phyloP scores from a whole-genome alignment of 2,888 invertebrate genomes.

The Trichogramma dendrolimi region DNA sequence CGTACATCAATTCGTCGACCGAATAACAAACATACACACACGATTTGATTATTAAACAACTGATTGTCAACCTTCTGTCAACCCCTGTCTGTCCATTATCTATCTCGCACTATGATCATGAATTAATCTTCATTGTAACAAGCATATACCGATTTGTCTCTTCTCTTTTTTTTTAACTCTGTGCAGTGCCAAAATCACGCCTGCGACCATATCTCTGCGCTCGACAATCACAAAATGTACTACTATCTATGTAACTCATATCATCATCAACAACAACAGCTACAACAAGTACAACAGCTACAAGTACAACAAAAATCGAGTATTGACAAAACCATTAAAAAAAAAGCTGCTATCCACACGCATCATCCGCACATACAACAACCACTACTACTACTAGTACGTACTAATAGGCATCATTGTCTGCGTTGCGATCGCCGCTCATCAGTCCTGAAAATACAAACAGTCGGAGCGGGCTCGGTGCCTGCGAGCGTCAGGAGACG shows the following conservation, averaged over 20 bases:
- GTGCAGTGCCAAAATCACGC: conserved; percentile 28
- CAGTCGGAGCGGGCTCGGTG: no score
- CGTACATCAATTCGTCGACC: no score
- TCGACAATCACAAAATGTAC: conserved; percentile 27
- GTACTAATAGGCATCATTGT: not conserved
- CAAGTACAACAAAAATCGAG: not conserved
- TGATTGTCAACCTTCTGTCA: no score
- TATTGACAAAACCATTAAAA: not conserved
- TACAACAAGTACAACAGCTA: not conserved
- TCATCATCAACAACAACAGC: conserved; percentile 20
- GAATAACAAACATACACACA: no score
- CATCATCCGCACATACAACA: not conserved
- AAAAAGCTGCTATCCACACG: not conserved
- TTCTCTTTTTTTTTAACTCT: conserved; percentile 20
- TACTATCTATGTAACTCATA: conserved; percentile 20
- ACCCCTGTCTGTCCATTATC: no score
- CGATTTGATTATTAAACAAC: no score
- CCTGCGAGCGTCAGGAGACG: not conserved
- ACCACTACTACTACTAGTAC: not conserved
- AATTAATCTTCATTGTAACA: conserved; percentile 22
- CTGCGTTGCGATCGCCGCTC: not conserved
- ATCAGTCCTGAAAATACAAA: not conserved
- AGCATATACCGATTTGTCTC: not conserved
- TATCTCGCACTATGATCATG: conserved; percentile 2
- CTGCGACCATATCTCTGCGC: conserved; percentile 28